A percentile compares a stretch with the other conserved stretches of the same genome.
These are phyloP conservation scores for Callosobruchus maculatus DNA, from an alignment of 2,888 invertebrate genomes.

Conservation along the genomic window DNA sequence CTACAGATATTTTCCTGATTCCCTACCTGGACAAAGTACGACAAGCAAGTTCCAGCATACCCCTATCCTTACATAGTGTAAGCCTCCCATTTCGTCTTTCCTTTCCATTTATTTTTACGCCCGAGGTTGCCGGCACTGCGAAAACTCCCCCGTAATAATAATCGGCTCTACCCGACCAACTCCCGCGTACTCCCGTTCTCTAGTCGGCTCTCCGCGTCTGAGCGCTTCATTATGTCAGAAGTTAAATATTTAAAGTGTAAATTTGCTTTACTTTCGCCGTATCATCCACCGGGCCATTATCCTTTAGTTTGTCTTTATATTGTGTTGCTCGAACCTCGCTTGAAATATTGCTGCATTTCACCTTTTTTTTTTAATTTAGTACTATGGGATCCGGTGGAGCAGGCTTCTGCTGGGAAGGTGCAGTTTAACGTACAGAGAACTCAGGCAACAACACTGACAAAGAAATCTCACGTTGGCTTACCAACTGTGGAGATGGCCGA, in stretches of 20 bases:
- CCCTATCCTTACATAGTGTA: not conserved
- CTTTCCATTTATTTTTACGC: not conserved
- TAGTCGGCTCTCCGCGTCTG: not conserved
- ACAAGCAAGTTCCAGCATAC: not conserved
- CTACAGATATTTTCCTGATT: not conserved
- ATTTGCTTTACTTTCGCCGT: constrained; percentile 1
- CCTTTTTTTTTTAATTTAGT: not conserved
- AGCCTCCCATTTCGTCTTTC: not conserved
- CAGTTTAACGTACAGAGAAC: too few relatives aligned
- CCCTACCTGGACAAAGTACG: not conserved
- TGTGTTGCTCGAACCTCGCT: not conserved
- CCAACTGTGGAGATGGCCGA: too few relatives aligned
- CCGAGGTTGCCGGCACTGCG: not conserved
- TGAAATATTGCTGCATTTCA: not conserved
- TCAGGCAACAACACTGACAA: too few relatives aligned
- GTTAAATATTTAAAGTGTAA: constrained; percentile 12
- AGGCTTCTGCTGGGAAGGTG: too few relatives aligned
- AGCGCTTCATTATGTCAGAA: constrained; percentile 1
- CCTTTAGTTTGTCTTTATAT: not conserved
- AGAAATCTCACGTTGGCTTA: too few relatives aligned
- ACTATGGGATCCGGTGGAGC: too few relatives aligned
- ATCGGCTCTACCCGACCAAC: not conserved
- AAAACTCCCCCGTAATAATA: not conserved
- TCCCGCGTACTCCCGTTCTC: not conserved
- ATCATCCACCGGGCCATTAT: not conserved